Evolutionary conservation across 2,888 invertebrate species (phyloP).

Genomic region (Falcaria lacertinaria): DNA sequence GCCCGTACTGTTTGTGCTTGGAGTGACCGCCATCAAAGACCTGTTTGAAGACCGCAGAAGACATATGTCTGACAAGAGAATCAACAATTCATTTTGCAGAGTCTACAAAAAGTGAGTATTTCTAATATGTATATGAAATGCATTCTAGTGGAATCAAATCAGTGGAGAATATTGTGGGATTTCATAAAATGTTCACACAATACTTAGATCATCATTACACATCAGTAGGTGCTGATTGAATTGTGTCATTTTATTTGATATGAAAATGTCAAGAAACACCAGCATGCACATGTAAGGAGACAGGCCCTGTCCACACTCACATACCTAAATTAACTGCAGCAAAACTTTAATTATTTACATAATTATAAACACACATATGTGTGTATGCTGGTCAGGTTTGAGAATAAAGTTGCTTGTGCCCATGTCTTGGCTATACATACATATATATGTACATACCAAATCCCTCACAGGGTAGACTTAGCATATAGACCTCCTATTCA

Average conservation of each 20-base stretch:
- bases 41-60: constrained; percentile 95
- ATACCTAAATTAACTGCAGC: too few species aligned
- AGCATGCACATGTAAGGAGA: not conserved
- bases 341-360: too few species aligned
- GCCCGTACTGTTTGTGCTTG: constrained; percentile 95
- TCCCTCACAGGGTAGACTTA: too few species aligned
- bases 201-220: not conserved
- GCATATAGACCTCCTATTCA: too few species aligned
- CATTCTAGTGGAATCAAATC: not conserved
- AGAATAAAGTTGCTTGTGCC: too few species aligned
- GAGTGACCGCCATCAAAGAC: constrained; percentile 96
- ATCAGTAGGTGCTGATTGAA: not conserved
- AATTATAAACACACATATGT: too few species aligned
- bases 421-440: too few species aligned
- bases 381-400: too few species aligned
- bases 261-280: not conserved
- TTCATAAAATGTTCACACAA: not conserved
- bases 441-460: too few species aligned
- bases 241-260: not conserved
- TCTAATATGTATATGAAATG: not conserved
- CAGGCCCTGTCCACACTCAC: too few species aligned
- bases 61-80: constrained; percentile 93
- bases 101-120: constrained; percentile 91
- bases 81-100: constrained; percentile 95
- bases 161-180: not conserved